Evolutionary conservation across 92 coral and sea anemone species (phyloP), one percentile per base, ranked within the genome.

Genomic region (Palythoa heliodiscus): DNA sequence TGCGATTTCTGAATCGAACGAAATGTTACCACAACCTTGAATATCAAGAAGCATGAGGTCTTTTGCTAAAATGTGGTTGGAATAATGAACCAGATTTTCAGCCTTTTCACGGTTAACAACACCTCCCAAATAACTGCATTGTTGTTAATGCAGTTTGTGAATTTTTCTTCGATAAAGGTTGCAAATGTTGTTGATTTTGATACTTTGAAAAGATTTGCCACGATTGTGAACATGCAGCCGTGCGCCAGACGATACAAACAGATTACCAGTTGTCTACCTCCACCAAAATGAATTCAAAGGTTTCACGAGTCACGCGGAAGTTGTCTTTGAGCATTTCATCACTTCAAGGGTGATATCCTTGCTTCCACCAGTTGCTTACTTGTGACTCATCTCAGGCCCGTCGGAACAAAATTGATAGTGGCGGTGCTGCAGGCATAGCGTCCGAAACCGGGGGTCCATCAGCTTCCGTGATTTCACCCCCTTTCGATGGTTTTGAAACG

Each of bases 251-350:
- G 25, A 67, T 67, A 67, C 71, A 67, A n/a, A 67, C 24, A 70
- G 19, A 70, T 70, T 70, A 39, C 75, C 43, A 70, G 48, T 70
- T 70, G 75, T 71, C 75, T 71, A 71, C 37, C 48, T 71, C 75
- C 48, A 24, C 50, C 75, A 71, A 71, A 71, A 71, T 29, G 50
- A 71, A 37, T 71, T 71, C 52, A 37, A 71, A 71, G 75, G 75
- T 71, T 71, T 29, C 50, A 10, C 75, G 37, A 68, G 5, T 68
- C 12, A 68, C 35, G 4, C 72, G 72, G 72, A 68, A 68, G 24
- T 68, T 68, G 24, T 68, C 35, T 68, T 68, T 68, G 52, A 71
- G 29, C 19, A 16, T 71, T 71, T 25, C 19, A 29, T 71, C 75
- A 12, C 50, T 29, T 35, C 75, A 71, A 3, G 75, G 6, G 47